Conservation (phyloP, 2,113 vertebrate species). For the Ammodytes dubius region DNA sequence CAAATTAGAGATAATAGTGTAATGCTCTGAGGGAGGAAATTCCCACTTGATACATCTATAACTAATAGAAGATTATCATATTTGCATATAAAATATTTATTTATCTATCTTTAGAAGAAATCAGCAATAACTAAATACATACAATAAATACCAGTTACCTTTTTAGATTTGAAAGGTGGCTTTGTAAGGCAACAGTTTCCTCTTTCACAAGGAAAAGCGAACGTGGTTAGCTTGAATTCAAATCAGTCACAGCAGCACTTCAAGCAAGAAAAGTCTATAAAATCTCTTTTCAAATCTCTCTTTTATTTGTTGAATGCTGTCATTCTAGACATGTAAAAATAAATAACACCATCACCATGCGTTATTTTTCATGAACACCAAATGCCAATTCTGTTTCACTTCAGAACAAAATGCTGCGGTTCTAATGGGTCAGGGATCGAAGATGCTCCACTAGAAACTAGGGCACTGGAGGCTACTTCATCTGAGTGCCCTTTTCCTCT, state of each 20-base stretch:
- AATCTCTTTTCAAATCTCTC: neutral
- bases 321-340: neutral
- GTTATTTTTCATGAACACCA: neutral
- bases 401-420: neutral
- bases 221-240: neutral
- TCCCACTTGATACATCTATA: neutral
- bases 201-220: neutral
- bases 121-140: neutral
- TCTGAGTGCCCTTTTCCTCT: neutral
- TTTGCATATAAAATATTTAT: neutral
- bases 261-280: neutral
- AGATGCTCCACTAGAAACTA: neutral
- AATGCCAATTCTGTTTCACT: neutral
- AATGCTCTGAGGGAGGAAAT: neutral
- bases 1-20: neutral
- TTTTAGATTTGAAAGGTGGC: neutral
- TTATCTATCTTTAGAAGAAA: neutral
- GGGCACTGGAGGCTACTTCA: neutral
- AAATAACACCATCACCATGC: neutral
- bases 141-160: neutral
- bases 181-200: neutral
- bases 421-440: neutral
- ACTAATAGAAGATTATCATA: neutral
- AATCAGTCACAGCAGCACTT: neutral
- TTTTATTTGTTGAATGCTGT: neutral